Evolutionary conservation across 1,140 invertebrate species (phyloP).

Genomic region (Brachionus koreanus): DNA sequence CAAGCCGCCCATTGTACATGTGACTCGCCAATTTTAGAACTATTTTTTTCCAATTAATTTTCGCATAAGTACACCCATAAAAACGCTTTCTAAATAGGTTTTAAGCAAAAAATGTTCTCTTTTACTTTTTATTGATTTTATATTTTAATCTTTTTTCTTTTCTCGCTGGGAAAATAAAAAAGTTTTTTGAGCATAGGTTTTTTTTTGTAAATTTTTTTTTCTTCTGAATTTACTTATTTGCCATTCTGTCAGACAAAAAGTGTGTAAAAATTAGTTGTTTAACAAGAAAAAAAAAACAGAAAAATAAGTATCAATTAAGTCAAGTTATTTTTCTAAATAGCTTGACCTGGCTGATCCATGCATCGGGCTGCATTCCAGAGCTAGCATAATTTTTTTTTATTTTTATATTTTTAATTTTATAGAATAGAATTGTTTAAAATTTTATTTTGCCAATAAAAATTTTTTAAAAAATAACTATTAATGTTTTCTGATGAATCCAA

Average conservation of each 20-base stretch:
- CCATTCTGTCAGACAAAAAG: neutral
- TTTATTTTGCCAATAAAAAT: neutral
- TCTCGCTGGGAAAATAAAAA: neutral
- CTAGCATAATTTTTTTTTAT: neutral
- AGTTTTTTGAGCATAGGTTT: neutral
- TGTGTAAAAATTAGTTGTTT: neutral
- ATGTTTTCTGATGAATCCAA: too few species aligned
- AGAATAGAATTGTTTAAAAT: neutral
- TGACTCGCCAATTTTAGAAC: conserved; percentile 11
- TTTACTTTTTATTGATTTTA: too few species aligned
- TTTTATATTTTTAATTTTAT: neutral
- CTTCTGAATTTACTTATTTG: neutral
- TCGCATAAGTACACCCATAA: neutral
- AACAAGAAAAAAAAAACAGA: neutral
- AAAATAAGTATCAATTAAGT: neutral
- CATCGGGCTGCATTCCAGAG: neutral
- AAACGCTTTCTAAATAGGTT: too few species aligned
- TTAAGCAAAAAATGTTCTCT: too few species aligned
- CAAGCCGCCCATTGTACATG: conserved; percentile 34
- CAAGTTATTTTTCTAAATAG: neutral
- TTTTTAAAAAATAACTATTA: neutral
- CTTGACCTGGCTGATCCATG: neutral
- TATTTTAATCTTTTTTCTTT: neutral
- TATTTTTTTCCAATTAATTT: neutral
- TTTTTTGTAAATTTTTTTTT: neutral